Evolutionary conservation across 2,113 vertebrate species (phyloP), one percentile per base, ranked within the genome.

Genomic region (Xiphorhynchus elegans): DNA sequence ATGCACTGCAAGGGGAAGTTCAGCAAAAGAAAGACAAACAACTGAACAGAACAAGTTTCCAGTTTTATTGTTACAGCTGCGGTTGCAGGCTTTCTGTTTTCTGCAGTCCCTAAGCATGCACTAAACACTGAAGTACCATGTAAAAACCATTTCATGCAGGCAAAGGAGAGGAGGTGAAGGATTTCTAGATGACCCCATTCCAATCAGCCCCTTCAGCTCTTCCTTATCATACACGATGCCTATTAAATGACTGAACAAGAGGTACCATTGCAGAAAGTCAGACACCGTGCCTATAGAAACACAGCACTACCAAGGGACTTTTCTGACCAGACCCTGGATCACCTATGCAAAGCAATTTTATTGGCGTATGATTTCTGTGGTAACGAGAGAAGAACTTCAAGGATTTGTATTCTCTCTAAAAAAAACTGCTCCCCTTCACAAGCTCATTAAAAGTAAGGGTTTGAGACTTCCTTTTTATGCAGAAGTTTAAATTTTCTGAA

Each of bases 31-130:
- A 37, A 94, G 72, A 86, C 55, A 94, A 94, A 85, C 72, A 89
- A 88, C 15, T 14, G 10, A 86, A 67, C 24, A 25, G 24, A 68
- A 69, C 46, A 42, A 74, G 35, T 44, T 86, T 40, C 79, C 56
- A 70, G 44, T 56, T 90, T 87, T 94, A 70, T 95, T 83, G 90
- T 83, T 77, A 91, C 90, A 97, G 88, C 89, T 95, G 87, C 59
- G 83, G 74, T 79, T 92, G 37, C 40, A 84, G 35, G 21, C 40
- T 75, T 49, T 76, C 69, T 69, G 25, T 70, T 92, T 75, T 68
- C 52, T 7, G 3, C 64, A 56, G 55, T 21, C 89, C 31, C 69
- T 74, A 53, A 16, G n/a, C 15, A 67, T 5, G 17, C 13, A 21
- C 35, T 67, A 60, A 89, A 64, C 21, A 74, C 11, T 29, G 11